These are phyloP conservation scores for Spinus pinus DNA, from an alignment of 2,797 vertebrate species.

Conservation along the genomic window DNA sequence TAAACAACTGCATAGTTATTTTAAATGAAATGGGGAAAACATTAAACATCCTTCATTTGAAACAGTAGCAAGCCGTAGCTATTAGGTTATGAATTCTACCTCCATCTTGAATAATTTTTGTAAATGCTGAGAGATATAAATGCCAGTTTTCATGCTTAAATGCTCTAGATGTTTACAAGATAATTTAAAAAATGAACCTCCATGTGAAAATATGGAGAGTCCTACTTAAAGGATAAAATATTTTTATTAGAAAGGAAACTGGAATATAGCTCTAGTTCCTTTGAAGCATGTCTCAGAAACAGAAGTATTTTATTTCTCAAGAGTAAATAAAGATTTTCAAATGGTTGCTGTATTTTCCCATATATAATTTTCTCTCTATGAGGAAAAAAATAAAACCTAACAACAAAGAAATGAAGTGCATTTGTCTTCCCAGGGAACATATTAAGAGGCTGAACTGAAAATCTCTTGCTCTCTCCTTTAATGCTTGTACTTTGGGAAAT, in stretches of 20 bases:
- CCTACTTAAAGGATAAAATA: background rate
- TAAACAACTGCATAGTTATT: background rate
- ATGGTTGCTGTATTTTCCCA: slow-evolving; percentile 9
- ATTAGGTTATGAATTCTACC: background rate
- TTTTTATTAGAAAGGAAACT: background rate
- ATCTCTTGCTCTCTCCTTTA: background rate
- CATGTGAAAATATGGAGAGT: background rate
- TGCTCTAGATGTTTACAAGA: background rate
- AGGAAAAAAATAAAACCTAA: background rate
- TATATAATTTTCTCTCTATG: slow-evolving; percentile 18
- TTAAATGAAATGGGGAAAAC: background rate
- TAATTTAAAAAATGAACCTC: background rate
- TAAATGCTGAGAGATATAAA: background rate
- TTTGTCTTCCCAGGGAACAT: slow-evolving; percentile 3
- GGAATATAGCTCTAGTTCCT: background rate
- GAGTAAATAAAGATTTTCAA: slow-evolving; percentile 30
- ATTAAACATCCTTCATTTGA: background rate
- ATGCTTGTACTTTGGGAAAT: slow-evolving; percentile 11
- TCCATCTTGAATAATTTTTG: background rate
- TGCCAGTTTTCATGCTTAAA: background rate
- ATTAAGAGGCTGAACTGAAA: slow-evolving; percentile 24
- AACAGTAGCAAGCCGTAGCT: background rate
- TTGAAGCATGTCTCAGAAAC: background rate
- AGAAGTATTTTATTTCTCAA: slow-evolving; percentile 28
- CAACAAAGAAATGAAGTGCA: background rate